Conservation (phyloP, 1,140 invertebrate species). For the Drosophila bocqueti region DNA sequence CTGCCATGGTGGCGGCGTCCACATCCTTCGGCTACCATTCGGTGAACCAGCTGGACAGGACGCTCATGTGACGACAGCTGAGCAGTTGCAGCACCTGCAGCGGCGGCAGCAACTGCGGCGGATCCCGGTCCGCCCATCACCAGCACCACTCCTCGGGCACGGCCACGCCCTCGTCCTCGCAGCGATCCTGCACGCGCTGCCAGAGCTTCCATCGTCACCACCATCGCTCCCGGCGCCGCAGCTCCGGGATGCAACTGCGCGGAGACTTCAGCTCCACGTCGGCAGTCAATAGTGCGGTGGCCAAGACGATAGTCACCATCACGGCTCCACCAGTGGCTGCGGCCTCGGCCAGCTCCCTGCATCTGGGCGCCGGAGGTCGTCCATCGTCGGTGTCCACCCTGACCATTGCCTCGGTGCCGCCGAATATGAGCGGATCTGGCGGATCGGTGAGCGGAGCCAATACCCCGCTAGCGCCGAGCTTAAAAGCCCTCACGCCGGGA, state of each 20-base stretch:
- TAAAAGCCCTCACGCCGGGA: slow-evolving; percentile 65
- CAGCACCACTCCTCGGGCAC: slow-evolving; percentile 67
- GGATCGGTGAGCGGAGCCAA: slow-evolving; percentile 68
- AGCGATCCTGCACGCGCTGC: slow-evolving; percentile 77
- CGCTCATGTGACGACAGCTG: slow-evolving; percentile 84
- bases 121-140: slow-evolving; percentile 64
- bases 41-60: slow-evolving; percentile 82
- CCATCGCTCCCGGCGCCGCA: slow-evolving; percentile 75
- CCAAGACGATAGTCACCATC: slow-evolving; percentile 73
- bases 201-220: slow-evolving; percentile 84
- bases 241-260: slow-evolving; percentile 68
- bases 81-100: slow-evolving; percentile 85
- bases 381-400: slow-evolving; percentile 69
- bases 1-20: slow-evolving; percentile 83
- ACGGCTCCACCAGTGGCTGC: slow-evolving; percentile 71
- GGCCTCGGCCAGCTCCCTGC: slow-evolving; percentile 63
- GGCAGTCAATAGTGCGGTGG: slow-evolving; percentile 68
- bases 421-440: slow-evolving; percentile 26
- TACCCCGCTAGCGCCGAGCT: slow-evolving; percentile 55
- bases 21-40: slow-evolving; percentile 84
- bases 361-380: slow-evolving; percentile 52
- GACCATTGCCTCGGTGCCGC: slow-evolving; percentile 71
- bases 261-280: slow-evolving; percentile 73
- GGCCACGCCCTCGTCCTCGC: slow-evolving; percentile 66
- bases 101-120: slow-evolving; percentile 82